Conservation (phyloP, 2,888 invertebrate genomes). For the Magallana nippona region DNA sequence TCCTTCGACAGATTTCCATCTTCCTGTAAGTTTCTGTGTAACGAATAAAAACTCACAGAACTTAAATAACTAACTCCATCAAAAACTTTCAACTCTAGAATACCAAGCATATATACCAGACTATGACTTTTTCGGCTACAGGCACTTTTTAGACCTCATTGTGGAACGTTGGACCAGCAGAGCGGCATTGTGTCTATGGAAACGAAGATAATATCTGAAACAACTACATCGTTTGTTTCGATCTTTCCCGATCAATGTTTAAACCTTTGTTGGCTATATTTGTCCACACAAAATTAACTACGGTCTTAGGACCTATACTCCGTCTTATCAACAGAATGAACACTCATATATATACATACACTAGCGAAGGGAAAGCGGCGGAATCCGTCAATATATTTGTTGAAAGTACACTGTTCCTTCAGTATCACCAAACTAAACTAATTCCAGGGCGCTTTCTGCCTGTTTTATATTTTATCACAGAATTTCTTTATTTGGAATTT, state of each 20-base stretch:
- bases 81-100: too few relatives aligned
- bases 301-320: not conserved
- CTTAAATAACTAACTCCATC: too few relatives aligned
- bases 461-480: too few relatives aligned
- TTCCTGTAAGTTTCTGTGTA: not conserved
- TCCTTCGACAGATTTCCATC: not conserved
- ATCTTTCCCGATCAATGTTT: slow-evolving; percentile 20
- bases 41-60: too few relatives aligned
- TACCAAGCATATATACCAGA: too few relatives aligned
- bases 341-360: not conserved
- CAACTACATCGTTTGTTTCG: slow-evolving; percentile 21
- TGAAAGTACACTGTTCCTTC: too few relatives aligned
- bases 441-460: too few relatives aligned
- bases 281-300: not conserved
- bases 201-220: slow-evolving; percentile 24
- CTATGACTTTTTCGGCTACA: not conserved
- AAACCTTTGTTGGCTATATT: not conserved
- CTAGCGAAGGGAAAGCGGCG: not conserved
- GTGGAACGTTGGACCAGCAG: not conserved
- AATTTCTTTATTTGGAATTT: too few relatives aligned
- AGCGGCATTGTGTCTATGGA: not conserved
- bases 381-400: too few relatives aligned
- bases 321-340: not conserved
- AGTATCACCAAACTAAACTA: too few relatives aligned
- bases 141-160: not conserved